phyloP scores from a whole-genome alignment of 2,888 invertebrate species.

The Adelognathus sp. region DNA sequence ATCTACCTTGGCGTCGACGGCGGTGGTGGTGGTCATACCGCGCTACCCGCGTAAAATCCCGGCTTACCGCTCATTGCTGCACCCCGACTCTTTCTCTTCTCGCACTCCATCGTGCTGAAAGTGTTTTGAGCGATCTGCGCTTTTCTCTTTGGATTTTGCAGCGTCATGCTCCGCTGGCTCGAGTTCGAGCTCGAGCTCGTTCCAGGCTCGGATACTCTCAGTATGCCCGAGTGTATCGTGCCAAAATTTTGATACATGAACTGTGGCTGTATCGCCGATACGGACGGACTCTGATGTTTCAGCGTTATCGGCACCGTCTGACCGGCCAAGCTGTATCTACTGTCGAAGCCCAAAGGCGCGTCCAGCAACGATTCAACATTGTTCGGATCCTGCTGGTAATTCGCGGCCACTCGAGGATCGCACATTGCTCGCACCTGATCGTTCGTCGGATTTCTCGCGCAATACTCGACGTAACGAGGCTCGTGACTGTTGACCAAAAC shows the following conservation, averaged over 20 bases:
- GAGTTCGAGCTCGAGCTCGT: conserved; percentile 78
- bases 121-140: conserved; percentile 79
- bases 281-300: conserved; percentile 77
- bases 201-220: conserved; percentile 78
- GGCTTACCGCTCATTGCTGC: conserved; percentile 67
- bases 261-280: conserved; percentile 78
- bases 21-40: conserved; percentile 80
- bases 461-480: conserved; percentile 73
- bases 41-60: conserved; percentile 77
- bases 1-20: conserved; percentile 78
- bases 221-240: conserved; percentile 78
- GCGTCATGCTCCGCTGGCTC: conserved; percentile 78
- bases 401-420: conserved; percentile 65
- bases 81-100: conserved; percentile 72
- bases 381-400: conserved; percentile 63
- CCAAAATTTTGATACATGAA: conserved; percentile 79
- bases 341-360: conserved; percentile 74
- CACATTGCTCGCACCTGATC: conserved; percentile 48
- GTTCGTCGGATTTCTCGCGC: conserved; percentile 35
- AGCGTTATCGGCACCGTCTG: conserved; percentile 79
- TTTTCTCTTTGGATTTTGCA: conserved; percentile 78
- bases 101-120: conserved; percentile 79
- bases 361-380: conserved; percentile 74
- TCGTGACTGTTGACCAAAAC: conserved; percentile 69
- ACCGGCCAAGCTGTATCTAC: conserved; percentile 76